Base-by-base conservation (phyloP, 2,797 vertebrate genomes). In the Scolopax bukidnonensis region DNA sequence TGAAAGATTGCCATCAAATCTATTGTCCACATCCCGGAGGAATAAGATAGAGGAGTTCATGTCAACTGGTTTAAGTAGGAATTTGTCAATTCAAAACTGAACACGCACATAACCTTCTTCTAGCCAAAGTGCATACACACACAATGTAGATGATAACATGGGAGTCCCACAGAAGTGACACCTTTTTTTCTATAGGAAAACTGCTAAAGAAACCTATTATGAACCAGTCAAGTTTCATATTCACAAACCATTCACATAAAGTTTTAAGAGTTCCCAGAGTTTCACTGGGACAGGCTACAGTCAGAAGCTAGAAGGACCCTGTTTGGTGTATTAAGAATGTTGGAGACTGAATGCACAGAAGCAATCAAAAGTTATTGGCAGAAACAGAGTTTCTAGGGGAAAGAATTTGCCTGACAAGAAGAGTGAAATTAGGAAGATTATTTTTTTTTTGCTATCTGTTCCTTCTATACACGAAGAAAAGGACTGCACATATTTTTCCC, bases 361-460 rank as follows among this genome's bases (percentile, higher is more conserved):
- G 11, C 45, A 47, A 21, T 21, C 45, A 47, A 21, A 47, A 47
- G 45, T 11, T 59, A 73, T 1, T 45, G 50, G 51, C 36, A 86
- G 36, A 81, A 90, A 56, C 9, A 79, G 16, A 60, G 28, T 40
- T 86, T 89, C 41, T 45, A 57, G 4, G 16, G 14, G 61, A 78
- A 91, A 75, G 50, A 75, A 54, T 78, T 57, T 45, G 10, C 36
- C 60, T 91, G 64, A 94, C 60, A 92, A 51, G 25, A 38, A 64
- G 69, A 71, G 15, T 3, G 9, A 89, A 92, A 74, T 9, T 28
- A 38, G 28, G 32, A 69, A 59, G 33, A 61, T 16, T 43, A 47
- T 73, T 14, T 59, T 81, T 14, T 59, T 81, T 73, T 67, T 56
- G 25, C 56, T 30, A 79, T 83, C 71, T 91, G 79, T 71, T 91